These are phyloP conservation scores for Pristionchus japonicus DNA, from an alignment of 2,888 invertebrate genomes.

Conservation along the genomic window DNA sequence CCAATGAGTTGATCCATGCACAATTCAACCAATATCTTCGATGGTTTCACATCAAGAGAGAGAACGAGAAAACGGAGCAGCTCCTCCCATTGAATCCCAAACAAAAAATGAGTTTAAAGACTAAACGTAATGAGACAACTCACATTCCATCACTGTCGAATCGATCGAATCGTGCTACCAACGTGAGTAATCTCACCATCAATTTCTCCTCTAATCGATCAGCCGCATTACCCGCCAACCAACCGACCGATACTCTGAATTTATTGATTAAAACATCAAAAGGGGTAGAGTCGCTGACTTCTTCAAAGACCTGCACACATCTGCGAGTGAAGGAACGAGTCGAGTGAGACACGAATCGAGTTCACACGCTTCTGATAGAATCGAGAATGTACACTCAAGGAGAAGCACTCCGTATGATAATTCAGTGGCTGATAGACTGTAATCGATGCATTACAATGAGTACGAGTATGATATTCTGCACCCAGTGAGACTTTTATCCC, in stretches of 20 bases:
- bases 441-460: neutral
- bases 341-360: constrained; percentile 24
- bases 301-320: constrained; percentile 25
- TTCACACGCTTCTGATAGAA: neutral
- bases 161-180: neutral
- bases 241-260: neutral
- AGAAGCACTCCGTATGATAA: constrained; percentile 24
- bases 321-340: constrained; percentile 27
- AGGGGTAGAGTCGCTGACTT: neutral
- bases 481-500: neutral
- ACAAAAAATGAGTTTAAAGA: neutral
- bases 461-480: too few relatives aligned
- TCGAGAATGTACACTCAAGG: neutral
- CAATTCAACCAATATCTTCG: neutral
- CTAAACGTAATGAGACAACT: neutral
- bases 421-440: neutral
- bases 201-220: constrained; percentile 16
- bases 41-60: neutral
- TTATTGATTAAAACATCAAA: neutral
- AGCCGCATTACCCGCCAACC: neutral
- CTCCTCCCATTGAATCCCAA: constrained; percentile 9
- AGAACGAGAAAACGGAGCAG: constrained; percentile 18
- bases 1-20: constrained; percentile 19
- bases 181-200: constrained; percentile 20
- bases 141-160: constrained; percentile 24